phyloP scores from a whole-genome alignment of 2,888 invertebrate species.

The Aphodius granarius region DNA sequence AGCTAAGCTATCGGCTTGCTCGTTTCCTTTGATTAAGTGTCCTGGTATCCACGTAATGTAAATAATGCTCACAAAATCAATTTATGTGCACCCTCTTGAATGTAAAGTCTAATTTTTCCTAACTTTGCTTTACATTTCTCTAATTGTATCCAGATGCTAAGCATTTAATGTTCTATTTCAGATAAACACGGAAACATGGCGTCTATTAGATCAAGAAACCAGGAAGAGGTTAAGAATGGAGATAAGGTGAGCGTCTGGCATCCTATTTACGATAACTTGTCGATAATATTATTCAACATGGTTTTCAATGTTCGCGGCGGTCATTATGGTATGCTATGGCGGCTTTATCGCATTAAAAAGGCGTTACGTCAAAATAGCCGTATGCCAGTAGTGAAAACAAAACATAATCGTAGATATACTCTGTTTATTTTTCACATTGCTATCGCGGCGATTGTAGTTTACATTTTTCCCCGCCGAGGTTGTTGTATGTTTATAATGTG shows the following conservation, averaged over 20 bases:
- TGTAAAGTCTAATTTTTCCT: too few relatives aligned
- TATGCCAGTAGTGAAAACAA: neutral
- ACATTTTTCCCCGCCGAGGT: neutral
- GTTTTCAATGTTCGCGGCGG: neutral
- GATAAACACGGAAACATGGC: neutral
- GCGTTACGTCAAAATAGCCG: neutral
- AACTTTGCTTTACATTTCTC: too few relatives aligned
- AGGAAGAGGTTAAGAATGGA: neutral
- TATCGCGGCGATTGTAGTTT: neutral
- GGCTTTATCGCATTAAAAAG: neutral
- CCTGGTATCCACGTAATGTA: too few relatives aligned
- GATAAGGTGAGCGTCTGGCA: neutral
- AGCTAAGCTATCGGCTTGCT: too few relatives aligned
- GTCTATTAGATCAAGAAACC: neutral
- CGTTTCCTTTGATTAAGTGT: too few relatives aligned
- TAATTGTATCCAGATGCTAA: neutral
- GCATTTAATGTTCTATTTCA: too few relatives aligned
- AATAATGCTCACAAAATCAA: too few relatives aligned
- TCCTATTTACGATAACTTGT: neutral
- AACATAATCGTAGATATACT: neutral
- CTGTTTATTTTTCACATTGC: neutral
- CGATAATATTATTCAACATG: neutral
- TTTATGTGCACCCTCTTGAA: too few relatives aligned
- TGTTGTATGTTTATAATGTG: neutral
- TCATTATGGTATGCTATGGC: neutral